These are phyloP conservation scores for Archivesica marissinica DNA, from an alignment of 1,140 invertebrate species.

Conservation along the genomic window DNA sequence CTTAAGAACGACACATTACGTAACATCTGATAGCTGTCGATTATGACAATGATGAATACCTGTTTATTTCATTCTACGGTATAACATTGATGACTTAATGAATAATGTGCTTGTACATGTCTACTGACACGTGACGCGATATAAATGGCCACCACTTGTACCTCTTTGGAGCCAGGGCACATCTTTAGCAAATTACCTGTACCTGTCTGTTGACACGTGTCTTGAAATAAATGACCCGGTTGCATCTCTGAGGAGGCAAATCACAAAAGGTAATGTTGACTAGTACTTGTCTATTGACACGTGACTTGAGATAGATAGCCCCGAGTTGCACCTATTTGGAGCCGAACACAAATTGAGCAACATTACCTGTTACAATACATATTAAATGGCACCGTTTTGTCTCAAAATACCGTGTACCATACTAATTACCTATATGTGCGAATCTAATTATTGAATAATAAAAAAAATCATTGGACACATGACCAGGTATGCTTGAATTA, in stretches of 20 bases:
- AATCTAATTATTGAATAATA: too few species aligned
- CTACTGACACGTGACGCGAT: conserved; percentile 20
- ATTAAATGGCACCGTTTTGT: background rate
- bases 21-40: conserved; percentile 34
- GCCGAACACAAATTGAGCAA: conserved; percentile 23
- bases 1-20: conserved; percentile 5
- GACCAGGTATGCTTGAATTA: too few species aligned
- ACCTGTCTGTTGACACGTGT: too few species aligned
- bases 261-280: too few species aligned
- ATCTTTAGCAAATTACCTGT: too few species aligned
- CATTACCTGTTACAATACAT: background rate
- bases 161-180: conserved; percentile 13
- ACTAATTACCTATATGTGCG: too few species aligned
- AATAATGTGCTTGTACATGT: conserved; percentile 28
- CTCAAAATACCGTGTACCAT: background rate
- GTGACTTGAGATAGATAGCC: background rate
- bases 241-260: too few species aligned
- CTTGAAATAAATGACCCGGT: too few species aligned
- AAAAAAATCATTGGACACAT: too few species aligned
- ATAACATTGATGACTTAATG: conserved; percentile 34
- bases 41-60: conserved; percentile 41
- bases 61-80: conserved; percentile 6
- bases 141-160: conserved; percentile 3
- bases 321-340: background rate
- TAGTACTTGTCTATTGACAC: background rate